A percentile compares a stretch with the other conserved stretches of the same genome.
phyloP scores from a whole-genome alignment of 64 coral and sea anemone species.

The Stylophora pistillata region DNA sequence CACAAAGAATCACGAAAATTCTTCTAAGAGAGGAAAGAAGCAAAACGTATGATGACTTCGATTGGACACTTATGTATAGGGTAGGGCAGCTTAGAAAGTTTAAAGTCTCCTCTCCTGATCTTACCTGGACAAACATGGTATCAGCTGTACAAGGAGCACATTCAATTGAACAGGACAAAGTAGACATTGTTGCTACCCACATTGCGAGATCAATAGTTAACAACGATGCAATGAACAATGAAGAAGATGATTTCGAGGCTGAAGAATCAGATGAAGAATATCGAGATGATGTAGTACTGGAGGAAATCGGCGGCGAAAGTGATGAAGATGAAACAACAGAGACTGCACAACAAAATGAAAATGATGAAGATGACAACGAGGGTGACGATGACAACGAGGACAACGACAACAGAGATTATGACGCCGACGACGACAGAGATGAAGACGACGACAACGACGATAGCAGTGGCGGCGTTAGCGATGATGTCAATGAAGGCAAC shows the following conservation, averaged over 20 bases:
- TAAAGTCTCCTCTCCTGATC: conserved; percentile 41
- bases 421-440: conserved; percentile 8
- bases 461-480: not conserved
- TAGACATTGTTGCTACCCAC: conserved; percentile 61
- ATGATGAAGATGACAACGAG: conserved; percentile 10
- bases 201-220: conserved; percentile 59
- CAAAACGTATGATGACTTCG: not conserved
- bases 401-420: not conserved
- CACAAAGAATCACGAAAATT: too few species aligned
- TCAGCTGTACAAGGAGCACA: too few species aligned
- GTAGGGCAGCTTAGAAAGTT: conserved; percentile 34
- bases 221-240: conserved; percentile 16
- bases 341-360: not conserved
- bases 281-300: conserved; percentile 41
- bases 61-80: conserved; percentile 14
- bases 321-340: too few species aligned
- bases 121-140: conserved; percentile 54
- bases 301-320: conserved; percentile 34
- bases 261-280: conserved; percentile 27
- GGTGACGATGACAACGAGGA: conserved; percentile 1
- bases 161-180: conserved; percentile 62
- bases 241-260: conserved; percentile 22
- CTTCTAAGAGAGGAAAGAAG: conserved; percentile 2
- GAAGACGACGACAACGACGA: not conserved
- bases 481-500: not conserved